Evolutionary conservation across 2,113 vertebrate genomes (phyloP).

Genomic region (Megaceryle torquata): DNA sequence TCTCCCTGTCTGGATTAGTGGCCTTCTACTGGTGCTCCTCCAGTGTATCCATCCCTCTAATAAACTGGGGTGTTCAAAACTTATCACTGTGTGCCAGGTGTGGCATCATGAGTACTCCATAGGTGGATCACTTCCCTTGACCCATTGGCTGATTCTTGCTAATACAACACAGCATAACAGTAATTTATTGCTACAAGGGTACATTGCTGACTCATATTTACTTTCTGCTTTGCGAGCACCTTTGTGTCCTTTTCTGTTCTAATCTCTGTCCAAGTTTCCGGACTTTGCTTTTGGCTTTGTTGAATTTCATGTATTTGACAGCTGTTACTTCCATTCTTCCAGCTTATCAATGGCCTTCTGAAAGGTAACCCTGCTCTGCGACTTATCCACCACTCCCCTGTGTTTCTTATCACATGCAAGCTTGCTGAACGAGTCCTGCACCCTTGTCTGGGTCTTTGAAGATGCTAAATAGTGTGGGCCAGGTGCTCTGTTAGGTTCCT

Average conservation of each 20-base stretch:
- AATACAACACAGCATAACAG: neutral
- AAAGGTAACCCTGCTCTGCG: neutral
- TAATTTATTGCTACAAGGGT: neutral
- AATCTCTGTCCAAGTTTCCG: neutral
- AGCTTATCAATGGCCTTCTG: neutral
- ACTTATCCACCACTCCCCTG: neutral
- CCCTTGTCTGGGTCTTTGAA: neutral
- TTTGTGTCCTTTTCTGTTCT: neutral
- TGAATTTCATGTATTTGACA: neutral
- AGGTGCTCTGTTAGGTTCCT: neutral
- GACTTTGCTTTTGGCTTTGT: neutral
- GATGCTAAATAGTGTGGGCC: neutral
- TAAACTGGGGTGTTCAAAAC: neutral
- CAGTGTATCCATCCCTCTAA: rapidly evolving
- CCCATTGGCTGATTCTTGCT: neutral
- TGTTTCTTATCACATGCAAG: neutral
- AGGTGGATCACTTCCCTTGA: neutral
- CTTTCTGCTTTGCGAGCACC: neutral
- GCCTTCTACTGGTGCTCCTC: neutral
- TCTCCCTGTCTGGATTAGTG: neutral
- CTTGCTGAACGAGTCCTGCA: neutral
- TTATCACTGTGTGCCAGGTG: neutral
- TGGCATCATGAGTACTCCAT: neutral
- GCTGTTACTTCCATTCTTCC: neutral
- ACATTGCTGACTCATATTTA: neutral